phyloP scores from a whole-genome alignment of 2,888 invertebrate genomes.

The Corbicula japonica region DNA sequence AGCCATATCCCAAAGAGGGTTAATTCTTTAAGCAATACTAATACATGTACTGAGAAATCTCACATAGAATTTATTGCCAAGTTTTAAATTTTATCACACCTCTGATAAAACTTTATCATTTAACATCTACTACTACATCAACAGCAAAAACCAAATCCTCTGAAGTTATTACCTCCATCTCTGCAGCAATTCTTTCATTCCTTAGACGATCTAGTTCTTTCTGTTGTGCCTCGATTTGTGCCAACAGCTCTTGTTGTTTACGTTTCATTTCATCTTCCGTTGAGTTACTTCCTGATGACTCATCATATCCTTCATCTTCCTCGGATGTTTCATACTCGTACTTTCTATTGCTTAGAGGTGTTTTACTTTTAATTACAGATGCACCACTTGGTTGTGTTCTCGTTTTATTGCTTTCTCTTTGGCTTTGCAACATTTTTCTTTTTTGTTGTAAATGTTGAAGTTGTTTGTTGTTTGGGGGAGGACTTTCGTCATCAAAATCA shows the following conservation, averaged over 20 bases:
- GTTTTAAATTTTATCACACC: too few species aligned
- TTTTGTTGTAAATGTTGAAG: slow-evolving; percentile 66
- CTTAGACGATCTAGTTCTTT: slow-evolving; percentile 74
- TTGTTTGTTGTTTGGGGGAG: slow-evolving; percentile 65
- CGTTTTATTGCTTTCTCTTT: slow-evolving; percentile 46
- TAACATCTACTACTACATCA: too few species aligned
- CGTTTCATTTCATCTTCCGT: slow-evolving; percentile 68
- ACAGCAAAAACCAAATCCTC: too few species aligned
- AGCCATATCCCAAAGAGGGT: too few species aligned
- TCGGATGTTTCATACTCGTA: slow-evolving; percentile 50
- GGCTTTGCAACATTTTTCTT: slow-evolving; percentile 51
- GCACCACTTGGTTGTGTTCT: slow-evolving; percentile 1
- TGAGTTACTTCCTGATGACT: slow-evolving; percentile 46
- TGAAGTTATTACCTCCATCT: slow-evolving; percentile 76
- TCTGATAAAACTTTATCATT: too few species aligned
- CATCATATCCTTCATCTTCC: slow-evolving; percentile 64
- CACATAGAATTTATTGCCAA: too few species aligned
- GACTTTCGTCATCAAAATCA: slow-evolving; percentile 62
- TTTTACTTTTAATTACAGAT: slow-evolving; percentile 6
- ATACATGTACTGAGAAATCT: too few species aligned
- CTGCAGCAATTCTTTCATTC: slow-evolving; percentile 66
- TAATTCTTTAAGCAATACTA: too few species aligned
- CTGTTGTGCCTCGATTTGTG: slow-evolving; percentile 76
- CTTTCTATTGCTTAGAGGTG: slow-evolving; percentile 23
- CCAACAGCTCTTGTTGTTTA: slow-evolving; percentile 75